Conservation (phyloP, 1,140 invertebrate genomes). For the Drosophila neocordata region DNA sequence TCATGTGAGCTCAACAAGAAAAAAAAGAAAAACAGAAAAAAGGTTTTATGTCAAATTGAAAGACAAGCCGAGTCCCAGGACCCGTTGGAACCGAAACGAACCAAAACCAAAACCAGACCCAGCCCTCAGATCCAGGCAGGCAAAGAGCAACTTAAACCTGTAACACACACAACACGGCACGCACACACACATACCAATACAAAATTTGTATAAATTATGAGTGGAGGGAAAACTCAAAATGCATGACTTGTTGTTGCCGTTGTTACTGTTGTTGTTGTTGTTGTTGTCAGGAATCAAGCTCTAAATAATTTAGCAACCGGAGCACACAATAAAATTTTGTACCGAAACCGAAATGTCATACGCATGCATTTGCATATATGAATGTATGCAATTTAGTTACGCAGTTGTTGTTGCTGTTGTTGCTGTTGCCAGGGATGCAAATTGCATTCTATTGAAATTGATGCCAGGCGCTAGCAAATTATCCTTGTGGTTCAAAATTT, state of each 20-base stretch:
- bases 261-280: not conserved
- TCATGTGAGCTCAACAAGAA: slow-evolving; percentile 47
- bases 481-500: slow-evolving; percentile 38
- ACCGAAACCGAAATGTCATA: slow-evolving; percentile 78
- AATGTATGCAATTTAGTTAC: slow-evolving; percentile 61
- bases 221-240: slow-evolving; percentile 61
- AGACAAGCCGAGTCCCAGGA: slow-evolving; percentile 41
- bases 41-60: slow-evolving; percentile 80
- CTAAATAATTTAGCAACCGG: slow-evolving; percentile 78
- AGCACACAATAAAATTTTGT: slow-evolving; percentile 78
- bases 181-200: slow-evolving; percentile 19
- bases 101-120: slow-evolving; percentile 36
- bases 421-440: slow-evolving; percentile 11
- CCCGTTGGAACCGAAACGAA: too few species aligned
- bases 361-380: slow-evolving; percentile 80
- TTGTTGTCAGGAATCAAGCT: slow-evolving; percentile 72
- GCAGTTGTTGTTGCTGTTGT: not conserved
- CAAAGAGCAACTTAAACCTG: slow-evolving; percentile 52
- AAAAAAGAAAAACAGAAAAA: slow-evolving; percentile 27
- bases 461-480: slow-evolving; percentile 36
- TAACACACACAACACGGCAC: slow-evolving; percentile 7
- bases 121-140: slow-evolving; percentile 18
- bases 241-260: slow-evolving; percentile 46
- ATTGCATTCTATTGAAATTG: slow-evolving; percentile 29
- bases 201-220: slow-evolving; percentile 60